Evolutionary conservation across 2,113 vertebrate species (phyloP).

Genomic region (Apeltes quadracus): DNA sequence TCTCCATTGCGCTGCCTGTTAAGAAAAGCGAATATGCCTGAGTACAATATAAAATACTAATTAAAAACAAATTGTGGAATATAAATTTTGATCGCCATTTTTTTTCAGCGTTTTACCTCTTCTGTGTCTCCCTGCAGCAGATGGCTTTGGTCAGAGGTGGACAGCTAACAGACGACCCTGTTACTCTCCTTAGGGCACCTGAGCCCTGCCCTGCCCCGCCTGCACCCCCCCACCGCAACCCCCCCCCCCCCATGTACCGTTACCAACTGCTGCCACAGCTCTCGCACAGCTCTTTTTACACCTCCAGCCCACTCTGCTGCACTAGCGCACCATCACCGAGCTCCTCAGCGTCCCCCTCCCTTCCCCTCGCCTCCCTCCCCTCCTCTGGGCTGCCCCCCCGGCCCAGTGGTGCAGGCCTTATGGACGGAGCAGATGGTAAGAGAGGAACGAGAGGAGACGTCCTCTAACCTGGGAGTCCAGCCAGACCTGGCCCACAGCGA

Average conservation of each 20-base stretch:
- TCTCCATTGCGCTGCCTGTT: conserved; percentile 56
- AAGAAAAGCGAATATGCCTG: conserved; percentile 43
- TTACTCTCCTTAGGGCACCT: conserved; percentile 57
- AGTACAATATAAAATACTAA: conserved; percentile 45
- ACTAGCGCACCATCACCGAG: conserved; percentile 15
- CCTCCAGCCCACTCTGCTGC: conserved; percentile 31
- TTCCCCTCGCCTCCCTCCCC: conserved; percentile 42
- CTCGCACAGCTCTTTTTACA: conserved; percentile 19
- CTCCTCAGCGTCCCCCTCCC: conserved; percentile 29
- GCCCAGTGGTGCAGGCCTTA: conserved; percentile 78
- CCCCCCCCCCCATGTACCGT: conserved; percentile 4
- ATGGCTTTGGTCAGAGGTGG: conserved; percentile 78
- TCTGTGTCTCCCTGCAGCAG: conserved; percentile 70
- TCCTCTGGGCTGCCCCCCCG: conserved; percentile 7
- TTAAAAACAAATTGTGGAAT: conserved; percentile 51
- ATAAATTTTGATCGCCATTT: conserved; percentile 45
- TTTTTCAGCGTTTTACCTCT: conserved; percentile 3
- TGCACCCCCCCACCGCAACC: neutral
- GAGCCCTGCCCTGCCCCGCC: conserved; percentile 55
- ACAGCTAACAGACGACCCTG: conserved; percentile 80
- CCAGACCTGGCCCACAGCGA: conserved; percentile 74
- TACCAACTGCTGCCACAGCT: conserved; percentile 14
- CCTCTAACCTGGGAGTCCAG: conserved; percentile 82
- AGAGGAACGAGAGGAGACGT: conserved; percentile 80
- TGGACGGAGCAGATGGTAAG: conserved; percentile 83